Evolutionary conservation across 2,888 invertebrate species (phyloP).

Genomic region (Lepidochrysops patricia): DNA sequence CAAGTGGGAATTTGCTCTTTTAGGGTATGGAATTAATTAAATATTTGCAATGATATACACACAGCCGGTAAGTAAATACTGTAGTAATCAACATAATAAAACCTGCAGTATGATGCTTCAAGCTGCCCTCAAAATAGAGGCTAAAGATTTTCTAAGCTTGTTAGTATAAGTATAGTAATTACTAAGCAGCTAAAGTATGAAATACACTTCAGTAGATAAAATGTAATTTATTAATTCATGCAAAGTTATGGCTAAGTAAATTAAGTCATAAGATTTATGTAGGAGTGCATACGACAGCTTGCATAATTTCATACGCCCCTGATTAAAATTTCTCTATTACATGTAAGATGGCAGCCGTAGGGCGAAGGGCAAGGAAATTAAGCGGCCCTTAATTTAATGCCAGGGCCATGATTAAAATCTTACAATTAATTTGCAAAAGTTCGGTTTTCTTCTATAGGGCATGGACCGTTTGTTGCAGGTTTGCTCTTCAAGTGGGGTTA

Average conservation of each 20-base stretch:
- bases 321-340: slow-evolving; percentile 71
- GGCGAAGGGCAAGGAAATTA: slow-evolving; percentile 64
- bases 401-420: slow-evolving; percentile 68
- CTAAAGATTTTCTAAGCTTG: not conserved
- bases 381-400: slow-evolving; percentile 68
- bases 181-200: not conserved
- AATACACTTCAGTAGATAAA: not conserved
- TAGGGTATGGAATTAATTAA: not conserved
- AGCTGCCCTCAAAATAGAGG: not conserved
- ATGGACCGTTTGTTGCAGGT: slow-evolving; percentile 41
- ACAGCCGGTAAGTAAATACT: not conserved
- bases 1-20: not conserved
- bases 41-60: not conserved
- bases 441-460: slow-evolving; percentile 32
- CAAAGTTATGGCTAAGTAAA: slow-evolving; percentile 11
- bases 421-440: slow-evolving; percentile 69
- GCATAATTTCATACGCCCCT: slow-evolving; percentile 70
- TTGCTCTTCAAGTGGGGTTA: not conserved
- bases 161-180: too few relatives aligned
- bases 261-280: slow-evolving; percentile 46
- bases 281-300: slow-evolving; percentile 69
- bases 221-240: slow-evolving; percentile 7
- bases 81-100: not conserved
- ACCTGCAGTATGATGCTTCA: not conserved
- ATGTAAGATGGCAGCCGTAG: slow-evolving; percentile 62